Percentiles rank a stretch among this genome's conserved stretches.
Conservation (phyloP, 1,140 invertebrate genomes). For the Drosophila mayri region DNA sequence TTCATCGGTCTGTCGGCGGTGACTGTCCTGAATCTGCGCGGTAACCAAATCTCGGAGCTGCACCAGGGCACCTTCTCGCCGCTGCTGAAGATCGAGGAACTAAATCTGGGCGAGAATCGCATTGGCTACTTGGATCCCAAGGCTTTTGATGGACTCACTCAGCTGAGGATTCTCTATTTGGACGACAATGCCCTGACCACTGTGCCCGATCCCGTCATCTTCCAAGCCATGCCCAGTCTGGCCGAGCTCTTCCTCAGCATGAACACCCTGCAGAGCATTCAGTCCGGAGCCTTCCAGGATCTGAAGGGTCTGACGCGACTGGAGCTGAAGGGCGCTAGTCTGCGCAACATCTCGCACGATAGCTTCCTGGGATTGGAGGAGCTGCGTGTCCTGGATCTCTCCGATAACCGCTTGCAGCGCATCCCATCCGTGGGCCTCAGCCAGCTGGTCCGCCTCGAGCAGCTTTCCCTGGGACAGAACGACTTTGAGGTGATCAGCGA, state of each 20-base stretch:
- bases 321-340: constrained; percentile 91
- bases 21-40: constrained; percentile 92
- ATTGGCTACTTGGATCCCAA: constrained; percentile 92
- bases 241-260: constrained; percentile 93
- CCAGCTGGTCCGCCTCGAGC: constrained; percentile 90
- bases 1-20: constrained; percentile 92
- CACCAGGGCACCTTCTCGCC: constrained; percentile 91
- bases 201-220: constrained; percentile 88
- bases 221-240: constrained; percentile 90
- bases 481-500: constrained; percentile 89
- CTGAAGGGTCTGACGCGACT: constrained; percentile 90
- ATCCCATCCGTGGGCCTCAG: constrained; percentile 92
- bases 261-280: constrained; percentile 91
- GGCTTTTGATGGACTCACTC: constrained; percentile 92
- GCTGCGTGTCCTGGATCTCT: constrained; percentile 90
- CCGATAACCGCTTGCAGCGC: constrained; percentile 90
- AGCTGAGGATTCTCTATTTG: constrained; percentile 91
- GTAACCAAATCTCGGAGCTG: constrained; percentile 93
- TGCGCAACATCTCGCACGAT: constrained; percentile 90
- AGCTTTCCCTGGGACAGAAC: constrained; percentile 93
- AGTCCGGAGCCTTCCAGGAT: constrained; percentile 91
- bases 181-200: constrained; percentile 93
- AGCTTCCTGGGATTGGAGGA: constrained; percentile 92
- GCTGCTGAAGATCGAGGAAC: constrained; percentile 91
- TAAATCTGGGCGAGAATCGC: constrained; percentile 94